Evolutionary conservation across 2,888 invertebrate species (phyloP), one percentile per base, ranked within the genome.

Genomic region (Cheilosia variabilis): DNA sequence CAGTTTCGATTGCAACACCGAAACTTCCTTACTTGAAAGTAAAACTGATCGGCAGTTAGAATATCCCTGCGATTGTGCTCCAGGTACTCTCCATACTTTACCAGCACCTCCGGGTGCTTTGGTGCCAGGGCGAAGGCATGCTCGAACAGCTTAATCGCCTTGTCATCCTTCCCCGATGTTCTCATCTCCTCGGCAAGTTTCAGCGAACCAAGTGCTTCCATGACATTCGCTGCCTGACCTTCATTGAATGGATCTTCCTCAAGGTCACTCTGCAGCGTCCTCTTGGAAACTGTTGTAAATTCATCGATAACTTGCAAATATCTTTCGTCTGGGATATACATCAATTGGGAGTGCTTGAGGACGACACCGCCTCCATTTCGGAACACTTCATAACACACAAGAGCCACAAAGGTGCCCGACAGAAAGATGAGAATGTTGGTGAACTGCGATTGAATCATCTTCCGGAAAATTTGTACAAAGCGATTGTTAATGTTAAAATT

Each of bases 81-180:
- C 76, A 98, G 92, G 91, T 98, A 98, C 92, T 98, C 98, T 13
- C 99, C 99, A 91, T 97, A 99, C 89, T 96, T 96, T 87, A 97
- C 96, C 9, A 99, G 93, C 60, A 99, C 95, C 89, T 99, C 98
- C 0, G 98, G 97, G 93, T 99, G 97, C 89, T 96, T 95, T 0
- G 99, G 99, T 15, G 98, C 97, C 50, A 99, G 93, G 0, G 97
- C 97, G 76, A 97, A 94, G 0, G 98, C 98, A 92, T 99, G 98
- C 92, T 98, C 95, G 90, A 97, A 96, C 37, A 98, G 92, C 91
- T 96, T 96, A 45, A 96, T 93, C 0, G 98, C 98, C 92, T 98
- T 98, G 69, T 96, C 96, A 68, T 94, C 93, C 91, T 98, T 98
- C 4, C 97, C 97, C 47, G 94, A 93, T 66, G 94, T 93, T 90